phyloP scores from a whole-genome alignment of 2,797 vertebrate genomes.

The Poeciliopsis paucimaculata region DNA sequence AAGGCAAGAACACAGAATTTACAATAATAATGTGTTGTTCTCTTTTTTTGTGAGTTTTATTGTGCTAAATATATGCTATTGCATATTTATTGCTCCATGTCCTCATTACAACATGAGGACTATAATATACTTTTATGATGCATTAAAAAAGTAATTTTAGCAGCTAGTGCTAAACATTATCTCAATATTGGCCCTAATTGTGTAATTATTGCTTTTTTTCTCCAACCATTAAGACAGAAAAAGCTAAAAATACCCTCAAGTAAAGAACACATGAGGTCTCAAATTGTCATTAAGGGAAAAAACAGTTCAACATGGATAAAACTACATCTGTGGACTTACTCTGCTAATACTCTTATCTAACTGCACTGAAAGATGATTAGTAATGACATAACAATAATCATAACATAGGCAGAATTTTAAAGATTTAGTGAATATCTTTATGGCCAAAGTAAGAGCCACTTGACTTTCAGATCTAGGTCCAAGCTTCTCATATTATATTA shows the following conservation, averaged over 20 bases:
- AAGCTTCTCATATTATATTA: background rate
- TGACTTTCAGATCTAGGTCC: background rate
- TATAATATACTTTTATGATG: background rate
- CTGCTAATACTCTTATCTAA: background rate
- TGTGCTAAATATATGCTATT: background rate
- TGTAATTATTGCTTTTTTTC: constrained; percentile 7
- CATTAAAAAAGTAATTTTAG: background rate
- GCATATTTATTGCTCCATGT: background rate
- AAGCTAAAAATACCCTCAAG: background rate
- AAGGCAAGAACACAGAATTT: background rate
- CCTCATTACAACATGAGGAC: background rate
- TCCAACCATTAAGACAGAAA: background rate
- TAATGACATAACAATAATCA: constrained; percentile 1
- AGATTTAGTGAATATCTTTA: background rate
- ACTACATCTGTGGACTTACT: background rate
- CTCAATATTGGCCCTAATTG: background rate
- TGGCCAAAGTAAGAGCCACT: background rate
- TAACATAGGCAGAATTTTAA: background rate
- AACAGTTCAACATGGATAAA: background rate
- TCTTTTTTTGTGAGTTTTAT: background rate
- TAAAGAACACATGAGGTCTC: background rate
- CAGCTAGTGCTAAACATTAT: background rate
- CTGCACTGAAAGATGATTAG: background rate
- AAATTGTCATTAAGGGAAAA: background rate
- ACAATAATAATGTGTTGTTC: background rate